Conservation (phyloP, 2,113 vertebrate species). For the Opisthocomus hoazin region DNA sequence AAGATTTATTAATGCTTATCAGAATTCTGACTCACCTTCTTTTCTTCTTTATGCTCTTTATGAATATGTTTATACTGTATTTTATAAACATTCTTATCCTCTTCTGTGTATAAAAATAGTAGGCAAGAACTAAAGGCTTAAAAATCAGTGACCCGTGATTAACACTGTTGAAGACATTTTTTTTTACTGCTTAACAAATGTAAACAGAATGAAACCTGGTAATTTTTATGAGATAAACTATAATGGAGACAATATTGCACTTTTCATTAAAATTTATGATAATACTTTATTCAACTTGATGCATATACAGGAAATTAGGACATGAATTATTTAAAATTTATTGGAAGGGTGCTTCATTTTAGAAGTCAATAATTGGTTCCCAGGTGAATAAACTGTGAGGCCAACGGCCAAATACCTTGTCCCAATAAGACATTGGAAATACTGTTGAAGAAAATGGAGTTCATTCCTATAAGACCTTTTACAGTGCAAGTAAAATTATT, state of each 20-base stretch:
- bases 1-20: conserved; percentile 32
- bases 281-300: conserved; percentile 35
- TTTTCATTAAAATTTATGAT: conserved; percentile 61
- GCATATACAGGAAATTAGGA: conserved; percentile 29
- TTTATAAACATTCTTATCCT: conserved; percentile 9
- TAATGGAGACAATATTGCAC: conserved; percentile 12
- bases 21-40: neutral
- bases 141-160: neutral
- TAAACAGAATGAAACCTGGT: neutral
- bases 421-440: neutral
- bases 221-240: conserved; percentile 2
- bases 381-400: neutral
- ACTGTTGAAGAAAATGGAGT: neutral
- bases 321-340: conserved; percentile 59
- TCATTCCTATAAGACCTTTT: neutral
- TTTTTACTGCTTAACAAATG: neutral
- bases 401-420: neutral
- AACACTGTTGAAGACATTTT: neutral
- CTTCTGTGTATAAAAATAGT: neutral
- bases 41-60: neutral
- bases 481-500: neutral
- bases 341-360: conserved; percentile 18
- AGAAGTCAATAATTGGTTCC: conserved; percentile 51
- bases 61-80: neutral
- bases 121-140: neutral